Conservation (phyloP, 35 echinoderm and acorn worm species). For the Heliocidaris tuberculata region DNA sequence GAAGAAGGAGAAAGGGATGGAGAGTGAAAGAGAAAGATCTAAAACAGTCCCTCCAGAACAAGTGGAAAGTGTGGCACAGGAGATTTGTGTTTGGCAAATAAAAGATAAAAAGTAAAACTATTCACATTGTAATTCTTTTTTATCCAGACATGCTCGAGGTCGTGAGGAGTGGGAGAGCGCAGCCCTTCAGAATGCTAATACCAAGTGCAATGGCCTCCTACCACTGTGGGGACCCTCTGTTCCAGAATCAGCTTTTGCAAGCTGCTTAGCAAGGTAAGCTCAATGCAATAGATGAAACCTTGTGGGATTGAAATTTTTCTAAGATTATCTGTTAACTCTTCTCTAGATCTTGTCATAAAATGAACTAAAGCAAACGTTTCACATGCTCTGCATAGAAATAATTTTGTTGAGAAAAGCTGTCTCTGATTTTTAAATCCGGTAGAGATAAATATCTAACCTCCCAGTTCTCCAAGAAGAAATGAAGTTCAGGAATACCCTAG, state of each 20-base stretch:
- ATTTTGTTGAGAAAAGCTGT: too few species aligned
- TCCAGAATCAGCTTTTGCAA: constrained; percentile 94
- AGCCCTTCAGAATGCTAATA: constrained; percentile 97
- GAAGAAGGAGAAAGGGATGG: too few species aligned
- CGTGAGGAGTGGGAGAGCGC: constrained; percentile 99
- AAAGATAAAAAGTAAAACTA: background rate
- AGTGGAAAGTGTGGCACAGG: too few species aligned
- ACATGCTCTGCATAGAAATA: background rate
- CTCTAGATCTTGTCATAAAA: background rate
- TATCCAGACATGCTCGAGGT: constrained; percentile 80
- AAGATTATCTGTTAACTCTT: background rate
- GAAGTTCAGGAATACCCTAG: too few species aligned
- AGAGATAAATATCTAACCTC: too few species aligned
- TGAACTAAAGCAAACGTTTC: background rate
- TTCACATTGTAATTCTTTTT: background rate
- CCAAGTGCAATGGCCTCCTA: constrained; percentile 98
- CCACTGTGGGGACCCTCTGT: constrained; percentile 97
- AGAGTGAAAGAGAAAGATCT: too few species aligned
- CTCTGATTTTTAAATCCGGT: too few species aligned
- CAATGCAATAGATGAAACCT: background rate
- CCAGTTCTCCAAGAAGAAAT: too few species aligned
- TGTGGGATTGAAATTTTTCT: background rate
- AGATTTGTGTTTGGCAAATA: too few species aligned
- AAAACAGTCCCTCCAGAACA: too few species aligned
- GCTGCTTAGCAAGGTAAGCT: constrained; percentile 90